Evolutionary conservation across 2,797 vertebrate species (phyloP), one percentile per base, ranked within the genome.

Genomic region (Chelon auratus): DNA sequence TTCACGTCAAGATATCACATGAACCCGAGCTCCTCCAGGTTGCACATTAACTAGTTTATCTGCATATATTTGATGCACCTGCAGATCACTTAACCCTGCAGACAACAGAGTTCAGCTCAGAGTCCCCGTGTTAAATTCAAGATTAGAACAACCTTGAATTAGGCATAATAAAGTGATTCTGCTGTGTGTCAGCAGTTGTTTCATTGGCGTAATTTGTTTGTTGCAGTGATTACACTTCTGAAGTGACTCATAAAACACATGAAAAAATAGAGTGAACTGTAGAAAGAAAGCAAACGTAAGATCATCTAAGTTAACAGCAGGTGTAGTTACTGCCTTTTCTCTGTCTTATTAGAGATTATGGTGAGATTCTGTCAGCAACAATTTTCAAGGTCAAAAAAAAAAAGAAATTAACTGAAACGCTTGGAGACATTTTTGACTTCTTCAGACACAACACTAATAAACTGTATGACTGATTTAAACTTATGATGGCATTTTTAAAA

Each of bases 31-130:
- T 56, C 51, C 59, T 60, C 61, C 61, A 30, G 52, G 90, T 91
- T 91, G 84, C 66, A 85, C 85, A 90, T 93, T 92, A 91, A 92
- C 92, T 57, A 62, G 51, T 76, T 86, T 69, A 70, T 78, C 54
- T 63, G 11, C 26, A n/a, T 59, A 54, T 39, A 43, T 75, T 82
- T 69, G 68, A 82, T 57, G 39, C 43, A 64, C 40, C 69, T 67
- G 81, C 72, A 67, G 72, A 59, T 62, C 51, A 37, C 57, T 64
- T 20, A 62, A 67, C 60, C 15, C 18, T 33, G 59, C 52, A 20
- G 17, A 78, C 51, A 60, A 9, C 4, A 36, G 15, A 37, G 26
- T 18, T 42, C n/a, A 72, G 48, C 36, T 18, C n/a, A 15, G 1
- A 1, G 3, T 39, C 54, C 15, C 5, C 9, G 24, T 18, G 54